phyloP scores from a whole-genome alignment of 2,797 vertebrate species.

The Dryobates pubescens region DNA sequence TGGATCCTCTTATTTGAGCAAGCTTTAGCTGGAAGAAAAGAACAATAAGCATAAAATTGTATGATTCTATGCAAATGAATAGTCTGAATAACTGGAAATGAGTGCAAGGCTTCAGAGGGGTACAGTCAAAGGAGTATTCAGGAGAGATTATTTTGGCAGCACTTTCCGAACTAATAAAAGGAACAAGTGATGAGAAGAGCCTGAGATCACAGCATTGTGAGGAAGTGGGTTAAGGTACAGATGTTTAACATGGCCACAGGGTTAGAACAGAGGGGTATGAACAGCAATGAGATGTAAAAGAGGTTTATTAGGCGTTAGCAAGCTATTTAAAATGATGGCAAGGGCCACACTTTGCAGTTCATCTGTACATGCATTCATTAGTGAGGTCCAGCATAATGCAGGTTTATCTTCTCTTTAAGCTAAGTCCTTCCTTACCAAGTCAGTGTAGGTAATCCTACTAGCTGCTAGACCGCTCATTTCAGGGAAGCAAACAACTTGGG shows the following conservation, averaged over 20 bases:
- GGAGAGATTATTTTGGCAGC: background rate
- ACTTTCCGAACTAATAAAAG: background rate
- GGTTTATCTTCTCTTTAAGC: background rate
- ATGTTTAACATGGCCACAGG: background rate
- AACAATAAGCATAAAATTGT: background rate
- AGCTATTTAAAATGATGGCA: background rate
- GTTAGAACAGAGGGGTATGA: background rate
- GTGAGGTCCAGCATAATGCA: background rate
- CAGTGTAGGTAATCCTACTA: background rate
- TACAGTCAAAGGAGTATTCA: background rate
- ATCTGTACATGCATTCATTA: background rate
- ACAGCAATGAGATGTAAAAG: background rate
- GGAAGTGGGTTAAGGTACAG: fast-evolving
- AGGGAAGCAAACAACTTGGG: background rate
- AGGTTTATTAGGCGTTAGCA: background rate
- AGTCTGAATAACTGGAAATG: background rate
- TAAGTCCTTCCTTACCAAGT: background rate
- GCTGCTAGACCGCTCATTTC: background rate
- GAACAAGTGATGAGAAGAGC: background rate
- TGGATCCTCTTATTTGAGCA: background rate
- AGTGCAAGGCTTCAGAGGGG: background rate
- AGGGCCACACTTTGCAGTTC: background rate
- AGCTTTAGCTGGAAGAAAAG: background rate
- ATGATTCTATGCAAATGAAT: background rate
- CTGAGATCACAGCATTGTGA: background rate